phyloP scores from a whole-genome alignment of 2,797 vertebrate genomes.

The Pterois miles region DNA sequence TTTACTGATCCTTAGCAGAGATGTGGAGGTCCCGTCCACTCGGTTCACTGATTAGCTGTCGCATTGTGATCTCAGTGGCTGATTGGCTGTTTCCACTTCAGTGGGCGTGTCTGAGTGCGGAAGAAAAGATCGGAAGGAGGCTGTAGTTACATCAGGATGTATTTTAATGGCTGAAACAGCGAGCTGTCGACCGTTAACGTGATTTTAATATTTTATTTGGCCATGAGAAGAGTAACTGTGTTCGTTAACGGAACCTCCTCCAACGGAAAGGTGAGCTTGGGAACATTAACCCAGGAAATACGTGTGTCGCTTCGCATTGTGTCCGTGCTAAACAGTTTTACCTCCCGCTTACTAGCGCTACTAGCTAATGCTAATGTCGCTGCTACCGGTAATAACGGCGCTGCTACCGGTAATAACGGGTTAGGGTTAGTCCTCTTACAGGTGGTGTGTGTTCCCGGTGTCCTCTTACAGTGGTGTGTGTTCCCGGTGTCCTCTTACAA shows the following conservation, averaged over 20 bases:
- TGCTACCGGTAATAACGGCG: background rate
- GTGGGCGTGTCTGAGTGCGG: background rate
- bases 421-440: too few relatives aligned
- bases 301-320: background rate
- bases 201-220: background rate
- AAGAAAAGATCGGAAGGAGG: background rate
- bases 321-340: background rate
- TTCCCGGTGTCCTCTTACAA: too few relatives aligned
- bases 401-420: too few relatives aligned
- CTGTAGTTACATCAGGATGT: background rate
- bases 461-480: too few relatives aligned
- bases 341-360: background rate
- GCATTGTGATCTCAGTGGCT: accelerated
- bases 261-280: conserved; percentile 85
- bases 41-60: conserved; percentile 15
- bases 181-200: accelerated
- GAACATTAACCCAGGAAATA: background rate
- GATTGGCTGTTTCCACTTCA: conserved; percentile 32
- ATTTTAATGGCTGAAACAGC: background rate
- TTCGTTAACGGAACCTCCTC: conserved; percentile 89
- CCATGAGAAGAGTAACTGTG: conserved; percentile 91
- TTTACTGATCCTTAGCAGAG: background rate
- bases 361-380: background rate
- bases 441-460: too few relatives aligned
- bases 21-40: background rate